Conservation (phyloP, 2,888 invertebrate genomes). For the Adela reaumurella region DNA sequence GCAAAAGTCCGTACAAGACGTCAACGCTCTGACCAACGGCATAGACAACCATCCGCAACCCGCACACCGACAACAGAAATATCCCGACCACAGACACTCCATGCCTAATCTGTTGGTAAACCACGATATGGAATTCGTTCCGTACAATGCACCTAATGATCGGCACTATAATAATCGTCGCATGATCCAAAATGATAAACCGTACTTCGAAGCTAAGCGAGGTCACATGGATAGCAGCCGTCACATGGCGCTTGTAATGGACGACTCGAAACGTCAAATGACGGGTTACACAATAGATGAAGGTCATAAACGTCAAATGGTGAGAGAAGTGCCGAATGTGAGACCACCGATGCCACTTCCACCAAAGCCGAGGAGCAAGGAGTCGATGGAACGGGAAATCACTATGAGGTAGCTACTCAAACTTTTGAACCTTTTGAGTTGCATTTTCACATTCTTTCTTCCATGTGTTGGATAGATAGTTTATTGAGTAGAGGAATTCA, state of each 20-base stretch:
- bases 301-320: background rate
- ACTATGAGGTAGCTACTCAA: slow-evolving; percentile 51
- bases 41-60: slow-evolving; percentile 34
- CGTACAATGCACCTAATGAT: too few relatives aligned
- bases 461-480: too few relatives aligned
- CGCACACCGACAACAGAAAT: slow-evolving; percentile 11
- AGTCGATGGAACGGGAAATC: slow-evolving; percentile 45
- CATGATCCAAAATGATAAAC: too few relatives aligned
- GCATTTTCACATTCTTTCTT: too few relatives aligned
- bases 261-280: slow-evolving; percentile 15
- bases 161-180: too few relatives aligned
- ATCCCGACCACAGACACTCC: slow-evolving; percentile 38
- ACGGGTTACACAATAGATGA: background rate
- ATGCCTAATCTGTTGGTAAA: slow-evolving; percentile 46
- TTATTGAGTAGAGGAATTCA: too few relatives aligned
- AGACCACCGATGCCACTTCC: slow-evolving; percentile 18
- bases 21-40: slow-evolving; percentile 32
- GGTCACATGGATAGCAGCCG: too few relatives aligned
- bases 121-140: slow-evolving; percentile 18
- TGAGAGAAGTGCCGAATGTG: slow-evolving; percentile 18
- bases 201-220: too few relatives aligned
- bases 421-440: too few relatives aligned
- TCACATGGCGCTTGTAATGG: slow-evolving; percentile 15
- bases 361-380: slow-evolving; percentile 38
- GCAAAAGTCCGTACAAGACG: slow-evolving; percentile 62